Conservation (phyloP, 2,888 invertebrate species). For the Furcula furcula region DNA sequence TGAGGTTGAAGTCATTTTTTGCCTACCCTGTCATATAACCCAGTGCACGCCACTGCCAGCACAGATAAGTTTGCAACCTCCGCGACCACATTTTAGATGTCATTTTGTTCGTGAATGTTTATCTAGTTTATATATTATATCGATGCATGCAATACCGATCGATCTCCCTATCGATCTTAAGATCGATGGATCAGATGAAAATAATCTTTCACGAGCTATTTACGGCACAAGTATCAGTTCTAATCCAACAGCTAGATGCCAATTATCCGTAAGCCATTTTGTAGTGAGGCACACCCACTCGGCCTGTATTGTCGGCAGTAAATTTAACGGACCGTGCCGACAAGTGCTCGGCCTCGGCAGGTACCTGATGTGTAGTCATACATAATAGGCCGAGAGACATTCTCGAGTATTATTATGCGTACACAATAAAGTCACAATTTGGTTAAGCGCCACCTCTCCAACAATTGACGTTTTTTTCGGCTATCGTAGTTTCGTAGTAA, state of each 20-base stretch:
- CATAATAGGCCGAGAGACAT: slow-evolving; percentile 38
- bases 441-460: slow-evolving; percentile 72
- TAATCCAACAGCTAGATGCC: slow-evolving; percentile 26
- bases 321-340: slow-evolving; percentile 36
- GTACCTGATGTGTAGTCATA: slow-evolving; percentile 21
- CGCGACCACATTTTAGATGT: too few species aligned
- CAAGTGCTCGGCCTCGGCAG: slow-evolving; percentile 38
- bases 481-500: slow-evolving; percentile 68
- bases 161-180: too few species aligned
- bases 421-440: slow-evolving; percentile 43
- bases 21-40: too few species aligned
- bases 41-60: too few species aligned
- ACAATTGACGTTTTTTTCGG: slow-evolving; percentile 53
- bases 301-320: slow-evolving; percentile 36
- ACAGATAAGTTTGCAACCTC: too few species aligned
- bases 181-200: too few species aligned
- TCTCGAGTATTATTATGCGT: slow-evolving; percentile 49
- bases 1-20: too few species aligned
- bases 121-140: too few species aligned
- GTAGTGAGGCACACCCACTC: slow-evolving; percentile 44
- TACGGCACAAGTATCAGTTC: slow-evolving; percentile 15
- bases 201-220: slow-evolving; percentile 3
- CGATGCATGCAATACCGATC: too few species aligned
- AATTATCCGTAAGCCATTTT: slow-evolving; percentile 36
- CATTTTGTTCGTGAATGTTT: too few species aligned